Evolutionary conservation across 1,140 invertebrate species (phyloP), one percentile per base, ranked within the genome.

Genomic region (Drosophila truncata): DNA sequence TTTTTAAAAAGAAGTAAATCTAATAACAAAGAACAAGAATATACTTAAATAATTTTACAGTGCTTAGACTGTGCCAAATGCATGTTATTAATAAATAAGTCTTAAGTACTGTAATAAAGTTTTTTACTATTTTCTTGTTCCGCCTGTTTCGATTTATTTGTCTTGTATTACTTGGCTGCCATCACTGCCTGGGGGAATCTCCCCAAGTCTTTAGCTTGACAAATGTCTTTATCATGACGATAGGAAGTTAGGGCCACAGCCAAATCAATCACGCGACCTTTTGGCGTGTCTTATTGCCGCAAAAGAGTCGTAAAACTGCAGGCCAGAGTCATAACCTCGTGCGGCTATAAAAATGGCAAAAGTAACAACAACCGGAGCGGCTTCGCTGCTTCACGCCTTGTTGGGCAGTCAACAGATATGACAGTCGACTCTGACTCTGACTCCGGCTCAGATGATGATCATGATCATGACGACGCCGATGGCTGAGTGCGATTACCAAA

Each of bases 311-410:
- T 18, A 54, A 54, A 54, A 54, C 50, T 54, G 50, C 50, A 62
- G 42, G 16, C 35, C 62, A 59, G 47, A 82, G 52, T 57, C 80
- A 77, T 72, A 61, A 74, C 59, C 35, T 37, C 60, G 42, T n/a
- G 42, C 55, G 46, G 35, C 31, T 41, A 62, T 61, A 52, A 50
- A 54, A 78, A 42, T 54, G 29, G 41, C 20, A 46, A 42, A 49
- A 72, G 57, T 54, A 59, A 75, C 78, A 76, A 31, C 71, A 79
- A 42, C 50, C 66, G 42, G 67, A 81, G 69, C 80, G 63, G 57
- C 80, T 76, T 50, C 59, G 78, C 42, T 73, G 86, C 82, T 90
- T 90, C 86, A 90, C 86, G 85, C 85, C 85, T 90, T 90, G 85
- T 90, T 90, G 78, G 83, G 81, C 78, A 79, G 65, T 49, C 77